phyloP scores from a whole-genome alignment of 2,113 vertebrate species.

The Numida meleagris region DNA sequence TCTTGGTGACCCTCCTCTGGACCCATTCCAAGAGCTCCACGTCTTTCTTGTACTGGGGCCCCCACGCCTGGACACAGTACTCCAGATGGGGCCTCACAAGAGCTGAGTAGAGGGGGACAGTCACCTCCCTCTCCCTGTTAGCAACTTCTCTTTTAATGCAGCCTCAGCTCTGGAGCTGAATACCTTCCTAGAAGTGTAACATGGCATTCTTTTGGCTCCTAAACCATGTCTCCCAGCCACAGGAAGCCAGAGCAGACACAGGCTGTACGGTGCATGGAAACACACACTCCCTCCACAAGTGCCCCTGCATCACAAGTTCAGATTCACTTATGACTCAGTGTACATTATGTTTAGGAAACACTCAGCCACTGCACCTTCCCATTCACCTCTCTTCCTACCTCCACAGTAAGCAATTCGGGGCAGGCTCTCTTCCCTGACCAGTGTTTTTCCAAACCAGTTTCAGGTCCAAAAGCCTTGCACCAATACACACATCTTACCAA shows the following conservation, averaged over 20 bases:
- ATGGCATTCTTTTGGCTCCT: not conserved
- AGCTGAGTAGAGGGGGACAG: no score
- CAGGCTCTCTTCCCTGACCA: not conserved
- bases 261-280: not conserved
- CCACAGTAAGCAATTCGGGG: not conserved
- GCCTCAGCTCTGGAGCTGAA: not conserved
- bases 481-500: not conserved
- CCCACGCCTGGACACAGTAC: no score
- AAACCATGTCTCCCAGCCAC: rapidly evolving
- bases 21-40: no score
- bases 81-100: no score
- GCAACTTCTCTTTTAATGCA: no score
- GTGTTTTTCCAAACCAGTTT: not conserved
- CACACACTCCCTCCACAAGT: rapidly evolving
- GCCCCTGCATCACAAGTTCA: not conserved
- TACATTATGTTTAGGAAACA: not conserved
- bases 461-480: not conserved
- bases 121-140: no score
- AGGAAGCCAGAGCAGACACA: rapidly evolving
- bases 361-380: not conserved
- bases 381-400: not conserved
- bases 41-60: no score
- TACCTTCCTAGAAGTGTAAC: not conserved
- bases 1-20: no score
- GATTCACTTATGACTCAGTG: not conserved